Percentiles rank a stretch among this genome's conserved stretches.
phyloP scores from a whole-genome alignment of 2,113 vertebrate genomes.

The Cottus gobio region DNA sequence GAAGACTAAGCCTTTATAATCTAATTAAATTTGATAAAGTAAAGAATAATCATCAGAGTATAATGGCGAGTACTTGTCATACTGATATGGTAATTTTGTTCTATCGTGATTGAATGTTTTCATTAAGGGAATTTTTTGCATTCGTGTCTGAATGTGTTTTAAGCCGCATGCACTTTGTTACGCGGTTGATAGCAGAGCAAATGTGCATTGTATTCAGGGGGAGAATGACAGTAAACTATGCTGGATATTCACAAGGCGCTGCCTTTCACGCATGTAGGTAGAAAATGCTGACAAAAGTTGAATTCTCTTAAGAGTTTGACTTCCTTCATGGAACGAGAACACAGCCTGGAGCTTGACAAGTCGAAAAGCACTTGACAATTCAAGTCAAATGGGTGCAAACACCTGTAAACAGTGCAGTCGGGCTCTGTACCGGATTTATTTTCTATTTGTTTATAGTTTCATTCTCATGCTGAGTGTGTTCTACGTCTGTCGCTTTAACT shows the following conservation, averaged over 20 bases:
- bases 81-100: conserved; percentile 62
- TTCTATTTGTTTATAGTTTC: neutral
- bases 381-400: conserved; percentile 41
- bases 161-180: conserved; percentile 24
- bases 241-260: conserved; percentile 12
- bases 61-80: conserved; percentile 61
- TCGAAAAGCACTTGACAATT: conserved; percentile 26
- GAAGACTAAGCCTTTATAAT: conserved; percentile 62
- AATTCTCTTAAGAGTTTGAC: conserved; percentile 45
- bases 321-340: conserved; percentile 47
- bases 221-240: conserved; percentile 20
- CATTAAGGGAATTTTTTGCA: conserved; percentile 20
- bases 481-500: neutral
- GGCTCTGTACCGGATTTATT: conserved; percentile 17
- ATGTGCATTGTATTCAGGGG: conserved; percentile 21
- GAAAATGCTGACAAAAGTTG: conserved; percentile 67
- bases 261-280: neutral
- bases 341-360: conserved; percentile 41
- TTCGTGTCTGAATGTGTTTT: conserved; percentile 30
- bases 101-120: conserved; percentile 39
- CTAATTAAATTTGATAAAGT: conserved; percentile 76
- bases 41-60: conserved; percentile 65
- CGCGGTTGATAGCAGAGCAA: conserved; percentile 12
- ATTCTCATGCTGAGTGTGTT: neutral
- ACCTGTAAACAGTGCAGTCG: conserved; percentile 21